Percentiles rank a stretch among this genome's conserved stretches.
phyloP scores from a whole-genome alignment of 2,888 invertebrate species.

The Caenorhabditis doughertyi region DNA sequence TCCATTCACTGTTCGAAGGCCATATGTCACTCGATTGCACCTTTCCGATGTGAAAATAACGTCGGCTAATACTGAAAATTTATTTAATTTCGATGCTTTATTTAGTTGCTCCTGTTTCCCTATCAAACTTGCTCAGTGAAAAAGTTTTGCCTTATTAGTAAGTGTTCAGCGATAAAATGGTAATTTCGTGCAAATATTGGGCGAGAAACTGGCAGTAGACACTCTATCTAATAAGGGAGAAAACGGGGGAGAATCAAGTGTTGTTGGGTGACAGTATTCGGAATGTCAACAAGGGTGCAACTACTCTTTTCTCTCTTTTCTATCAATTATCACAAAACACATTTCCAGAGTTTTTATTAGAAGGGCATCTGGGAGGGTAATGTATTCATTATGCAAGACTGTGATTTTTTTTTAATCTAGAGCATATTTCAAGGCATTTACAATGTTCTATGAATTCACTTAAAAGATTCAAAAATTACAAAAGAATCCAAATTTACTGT shows the following conservation, averaged over 20 bases:
- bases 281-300: slow-evolving; percentile 49
- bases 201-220: slow-evolving; percentile 42
- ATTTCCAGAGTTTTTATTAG: not conserved
- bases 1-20: slow-evolving; percentile 67
- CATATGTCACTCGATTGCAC: slow-evolving; percentile 65
- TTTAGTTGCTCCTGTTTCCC: not conserved
- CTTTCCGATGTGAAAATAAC: slow-evolving; percentile 72
- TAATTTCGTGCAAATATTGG: slow-evolving; percentile 50
- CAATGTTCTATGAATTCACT: too few relatives aligned
- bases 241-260: slow-evolving; percentile 42
- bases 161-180: slow-evolving; percentile 28
- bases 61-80: slow-evolving; percentile 64
- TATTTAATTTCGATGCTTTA: too few relatives aligned
- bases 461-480: too few relatives aligned
- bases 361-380: too few relatives aligned
- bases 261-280: slow-evolving; percentile 46
- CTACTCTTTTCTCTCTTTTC: not conserved
- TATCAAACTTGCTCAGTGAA: not conserved
- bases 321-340: slow-evolving; percentile 7
- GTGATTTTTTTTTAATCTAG: too few relatives aligned
- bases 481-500: too few relatives aligned
- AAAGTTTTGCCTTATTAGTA: too few relatives aligned
- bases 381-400: too few relatives aligned
- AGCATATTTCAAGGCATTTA: too few relatives aligned
- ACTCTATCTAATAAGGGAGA: slow-evolving; percentile 31